phyloP scores from a whole-genome alignment of 2,113 vertebrate genomes.

The Ancistrus triradiatus region DNA sequence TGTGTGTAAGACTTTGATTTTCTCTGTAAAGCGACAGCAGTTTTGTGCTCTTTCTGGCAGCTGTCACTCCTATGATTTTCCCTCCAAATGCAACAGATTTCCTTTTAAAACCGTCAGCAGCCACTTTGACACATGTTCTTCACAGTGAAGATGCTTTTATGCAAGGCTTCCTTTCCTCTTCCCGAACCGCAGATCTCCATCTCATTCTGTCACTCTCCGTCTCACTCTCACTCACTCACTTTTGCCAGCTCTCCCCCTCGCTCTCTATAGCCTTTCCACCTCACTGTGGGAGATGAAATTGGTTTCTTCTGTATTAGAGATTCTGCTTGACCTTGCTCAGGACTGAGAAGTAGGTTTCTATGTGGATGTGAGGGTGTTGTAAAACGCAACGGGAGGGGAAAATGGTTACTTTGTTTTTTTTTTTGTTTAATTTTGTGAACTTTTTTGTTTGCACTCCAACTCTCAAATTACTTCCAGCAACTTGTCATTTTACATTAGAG shows the following conservation, averaged over 20 bases:
- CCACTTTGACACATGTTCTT: conserved; percentile 49
- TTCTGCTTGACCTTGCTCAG: conserved; percentile 51
- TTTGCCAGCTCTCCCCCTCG: conserved; percentile 52
- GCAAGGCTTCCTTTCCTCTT: conserved; percentile 60
- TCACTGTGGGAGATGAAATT: conserved; percentile 66
- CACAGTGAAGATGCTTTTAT: conserved; percentile 62
- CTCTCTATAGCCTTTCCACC: conserved; percentile 19
- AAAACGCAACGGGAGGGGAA: neutral
- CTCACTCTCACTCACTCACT: conserved; percentile 46
- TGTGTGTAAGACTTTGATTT: conserved; percentile 6
- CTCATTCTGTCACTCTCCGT: conserved; percentile 52
- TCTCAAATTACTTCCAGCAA: conserved; percentile 66
- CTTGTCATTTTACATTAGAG: conserved; percentile 73
- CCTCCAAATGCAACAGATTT: conserved; percentile 54
- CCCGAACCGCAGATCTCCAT: conserved; percentile 19
- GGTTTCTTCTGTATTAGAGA: conserved; percentile 64
- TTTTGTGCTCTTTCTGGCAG: conserved; percentile 44
- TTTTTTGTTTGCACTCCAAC: conserved; percentile 46
- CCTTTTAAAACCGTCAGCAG: conserved; percentile 62
- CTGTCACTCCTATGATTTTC: conserved; percentile 56
- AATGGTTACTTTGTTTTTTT: conserved; percentile 35
- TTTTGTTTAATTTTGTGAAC: conserved; percentile 43
- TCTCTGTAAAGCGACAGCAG: conserved; percentile 13
- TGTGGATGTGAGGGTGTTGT: conserved; percentile 39
- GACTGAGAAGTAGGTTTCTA: conserved; percentile 42